phyloP scores from a whole-genome alignment of 2,113 vertebrate species.

The Trichechus manatus region DNA sequence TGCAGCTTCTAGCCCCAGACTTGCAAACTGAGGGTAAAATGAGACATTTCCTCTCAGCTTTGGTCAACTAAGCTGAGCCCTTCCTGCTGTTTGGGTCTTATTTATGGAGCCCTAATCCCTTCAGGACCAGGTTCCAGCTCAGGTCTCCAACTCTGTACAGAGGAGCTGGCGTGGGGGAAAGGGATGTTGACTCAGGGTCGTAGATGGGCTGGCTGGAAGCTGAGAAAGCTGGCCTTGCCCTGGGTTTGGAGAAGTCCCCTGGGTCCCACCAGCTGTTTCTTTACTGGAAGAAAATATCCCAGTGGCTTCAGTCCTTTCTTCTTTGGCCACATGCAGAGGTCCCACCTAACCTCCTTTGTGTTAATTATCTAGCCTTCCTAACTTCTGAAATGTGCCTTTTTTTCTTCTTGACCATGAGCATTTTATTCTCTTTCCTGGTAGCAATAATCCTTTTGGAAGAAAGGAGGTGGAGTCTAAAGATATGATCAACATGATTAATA shows the following conservation, averaged over 20 bases:
- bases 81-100: background rate
- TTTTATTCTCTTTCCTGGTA: background rate
- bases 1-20: background rate
- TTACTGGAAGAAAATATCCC: background rate
- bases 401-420: background rate
- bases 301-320: background rate
- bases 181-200: accelerated
- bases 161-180: background rate
- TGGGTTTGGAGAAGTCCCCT: background rate
- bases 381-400: background rate
- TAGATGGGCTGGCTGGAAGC: background rate
- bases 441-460: slow-evolving; percentile 36
- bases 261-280: background rate
- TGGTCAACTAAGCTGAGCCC: background rate
- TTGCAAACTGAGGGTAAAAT: background rate
- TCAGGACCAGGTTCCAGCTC: background rate
- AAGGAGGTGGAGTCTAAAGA: background rate
- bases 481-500: background rate
- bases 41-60: background rate
- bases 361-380: background rate
- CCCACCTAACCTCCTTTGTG: background rate
- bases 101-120: background rate
- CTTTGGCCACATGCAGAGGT: background rate
- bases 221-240: background rate
- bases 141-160: background rate